Evolutionary conservation across 2,888 invertebrate genomes (phyloP).

Genomic region (Plutella xylostella): DNA sequence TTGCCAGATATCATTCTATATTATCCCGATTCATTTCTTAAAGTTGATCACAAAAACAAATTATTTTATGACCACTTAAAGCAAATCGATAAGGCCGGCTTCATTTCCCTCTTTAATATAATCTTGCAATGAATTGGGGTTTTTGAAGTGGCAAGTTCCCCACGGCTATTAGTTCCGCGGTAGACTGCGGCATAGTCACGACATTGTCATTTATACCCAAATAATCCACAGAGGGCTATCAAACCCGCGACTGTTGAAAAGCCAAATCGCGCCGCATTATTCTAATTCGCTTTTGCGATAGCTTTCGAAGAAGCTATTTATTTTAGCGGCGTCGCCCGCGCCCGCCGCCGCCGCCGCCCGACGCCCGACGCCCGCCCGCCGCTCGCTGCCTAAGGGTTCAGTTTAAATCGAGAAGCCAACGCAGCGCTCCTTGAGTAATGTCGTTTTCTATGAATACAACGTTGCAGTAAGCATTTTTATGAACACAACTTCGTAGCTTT

Average conservation of each 20-base stretch:
- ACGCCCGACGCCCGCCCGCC: constrained; percentile 38
- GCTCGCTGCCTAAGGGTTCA: constrained; percentile 26
- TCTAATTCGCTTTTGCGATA: constrained; percentile 65
- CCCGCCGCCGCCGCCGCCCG: constrained; percentile 34
- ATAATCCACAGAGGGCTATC: constrained; percentile 63
- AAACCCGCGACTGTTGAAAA: constrained; percentile 62
- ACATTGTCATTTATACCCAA: constrained; percentile 58
- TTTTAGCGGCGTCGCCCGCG: constrained; percentile 38
- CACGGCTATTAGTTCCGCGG: background rate
- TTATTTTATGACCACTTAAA: too few relatives aligned
- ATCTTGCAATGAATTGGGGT: too few relatives aligned
- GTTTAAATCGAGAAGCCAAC: constrained; percentile 29
- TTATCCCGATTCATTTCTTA: too few relatives aligned
- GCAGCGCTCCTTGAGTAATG: constrained; percentile 6
- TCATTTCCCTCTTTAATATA: too few relatives aligned
- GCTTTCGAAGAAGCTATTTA: constrained; percentile 66
- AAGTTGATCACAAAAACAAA: too few relatives aligned
- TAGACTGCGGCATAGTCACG: constrained; percentile 34
- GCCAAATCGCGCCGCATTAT: constrained; percentile 67
- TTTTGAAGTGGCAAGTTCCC: too few relatives aligned
- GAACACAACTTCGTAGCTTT: too few relatives aligned
- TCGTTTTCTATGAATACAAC: constrained; percentile 9
- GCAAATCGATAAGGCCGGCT: too few relatives aligned
- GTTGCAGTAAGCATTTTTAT: constrained; percentile 3
- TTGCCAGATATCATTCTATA: too few relatives aligned